Evolutionary conservation across 2,797 vertebrate species (phyloP), one percentile per base, ranked within the genome.

Genomic region (Pseudomugil tenellus): DNA sequence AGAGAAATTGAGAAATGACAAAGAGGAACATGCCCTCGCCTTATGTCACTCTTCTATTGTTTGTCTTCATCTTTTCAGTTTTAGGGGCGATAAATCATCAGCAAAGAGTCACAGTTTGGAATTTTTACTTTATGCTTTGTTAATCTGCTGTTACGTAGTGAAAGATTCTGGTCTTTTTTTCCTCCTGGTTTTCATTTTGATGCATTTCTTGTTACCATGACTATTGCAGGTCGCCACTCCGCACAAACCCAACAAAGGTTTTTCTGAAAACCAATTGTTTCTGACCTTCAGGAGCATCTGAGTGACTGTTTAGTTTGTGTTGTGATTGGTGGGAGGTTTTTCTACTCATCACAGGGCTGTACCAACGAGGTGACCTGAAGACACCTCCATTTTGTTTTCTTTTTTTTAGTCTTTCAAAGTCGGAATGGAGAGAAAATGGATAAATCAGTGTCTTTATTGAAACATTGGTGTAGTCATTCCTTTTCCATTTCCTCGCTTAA

Each of bases 11-110:
- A 92, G 67, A 80, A 87, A 85, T 25, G 58, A 81, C 70, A 79
- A 68, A 81, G 88, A 83, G 79, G 76, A 89, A 84, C 84, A 72
- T 84, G 86, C 88, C 87, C 88, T 92, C 79, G 88, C 92, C 90
- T 94, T 93, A 90, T 90, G 81, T 90, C 87, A 35, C 58, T 80
- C 60, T 83, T 84, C 74, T 80, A 31, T 69, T 77, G 34, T 67
- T 74, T 70, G 19, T 68, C 76, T 80, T 62, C 13, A 67, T 67
- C 67, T 55, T 72, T 68, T 70, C 16, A 25, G 31, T 81, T 56
- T 37, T 61, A 66, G 71, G 41, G 64, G 56, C 31, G 48, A 59
- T 57, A 26, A 59, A 60, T 78, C 72, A 55, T 80, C 70, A 72
- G 84, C 66, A 65, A 58, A 65, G 34, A 76, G 61, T 67, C 64